Evolutionary conservation across 2,888 invertebrate genomes (phyloP), one percentile per base, ranked within the genome.

Genomic region (Bhutanitis thaidina): DNA sequence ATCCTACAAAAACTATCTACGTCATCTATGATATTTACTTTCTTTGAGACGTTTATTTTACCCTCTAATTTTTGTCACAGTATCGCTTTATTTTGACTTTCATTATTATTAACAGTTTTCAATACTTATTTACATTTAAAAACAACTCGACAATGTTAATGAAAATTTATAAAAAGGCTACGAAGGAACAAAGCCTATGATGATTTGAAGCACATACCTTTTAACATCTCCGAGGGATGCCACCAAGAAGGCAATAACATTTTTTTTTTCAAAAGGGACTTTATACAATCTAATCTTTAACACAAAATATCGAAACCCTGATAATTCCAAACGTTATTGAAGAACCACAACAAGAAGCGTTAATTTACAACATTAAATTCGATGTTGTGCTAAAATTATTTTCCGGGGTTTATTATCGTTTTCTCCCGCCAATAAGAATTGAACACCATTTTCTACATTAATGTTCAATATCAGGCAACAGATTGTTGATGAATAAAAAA

Each of bases 11-110:
- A 84, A 80, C 75, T 81, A 82, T 65, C 76, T 80, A 85, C 85
- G 76, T 78, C 81, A 67, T 77, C 80, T 77, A 80, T 86, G 86
- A 86, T 87, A 87, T 83, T 77, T 77, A 64, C 61, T 70, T 66
- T 63, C 61, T 78, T 80, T 77, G 76, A 80, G 85, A 86, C 85
- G 80, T 69, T 58, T 76, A 69, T 66, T 71, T 77, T 85, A 85
- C 74, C 77, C 74, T 81, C 89, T 89, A 89, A 85, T 79, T 71
- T 85, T 89, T 88, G 77, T 89, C 89, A 89, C 89, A 89, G 89
- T 86, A 72, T 82, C 82, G 89, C 89, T 89, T 89, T 83, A 87
- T 86, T 86, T 87, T 89, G 89, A 89, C 89, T 86, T 72, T 81
- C 67, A 70, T 78, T 83, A 81, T 74, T 77, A 84, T 80, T 76